phyloP scores from a whole-genome alignment of 2,888 invertebrate genomes.

The Limnephilus rhombicus region DNA sequence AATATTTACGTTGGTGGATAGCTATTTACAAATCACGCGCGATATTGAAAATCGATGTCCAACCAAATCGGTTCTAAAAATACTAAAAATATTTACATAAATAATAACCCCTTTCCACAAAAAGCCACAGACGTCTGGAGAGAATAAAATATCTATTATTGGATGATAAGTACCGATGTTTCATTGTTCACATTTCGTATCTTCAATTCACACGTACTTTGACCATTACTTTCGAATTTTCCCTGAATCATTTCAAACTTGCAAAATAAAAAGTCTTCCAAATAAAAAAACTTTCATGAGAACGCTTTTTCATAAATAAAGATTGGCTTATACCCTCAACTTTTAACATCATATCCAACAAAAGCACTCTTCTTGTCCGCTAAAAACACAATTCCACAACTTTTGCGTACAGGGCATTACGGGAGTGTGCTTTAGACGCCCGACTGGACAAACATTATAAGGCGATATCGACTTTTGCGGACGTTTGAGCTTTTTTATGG shows the following conservation, averaged over 20 bases:
- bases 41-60: background rate
- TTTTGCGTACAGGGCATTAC: slow-evolving; percentile 14
- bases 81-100: background rate
- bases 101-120: background rate
- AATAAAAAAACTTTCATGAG: background rate
- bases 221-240: background rate
- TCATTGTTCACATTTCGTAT: background rate
- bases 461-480: slow-evolving; percentile 60
- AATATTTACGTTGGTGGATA: no score
- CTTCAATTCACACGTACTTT: background rate
- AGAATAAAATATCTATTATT: background rate
- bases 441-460: slow-evolving; percentile 61
- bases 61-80: background rate
- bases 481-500: slow-evolving; percentile 49
- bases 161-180: background rate
- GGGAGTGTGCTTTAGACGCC: slow-evolving; percentile 23
- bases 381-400: slow-evolving; percentile 39
- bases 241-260: background rate
- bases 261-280: background rate
- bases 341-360: background rate
- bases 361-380: slow-evolving; percentile 14
- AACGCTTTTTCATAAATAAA: background rate
- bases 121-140: background rate
- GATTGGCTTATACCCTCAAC: background rate
- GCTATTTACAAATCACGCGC: no score